Evolutionary conservation across 30 jellyfish, hydroid and myxozoan genomes (phyloP).

Genomic region (Hydractinia echinata): DNA sequence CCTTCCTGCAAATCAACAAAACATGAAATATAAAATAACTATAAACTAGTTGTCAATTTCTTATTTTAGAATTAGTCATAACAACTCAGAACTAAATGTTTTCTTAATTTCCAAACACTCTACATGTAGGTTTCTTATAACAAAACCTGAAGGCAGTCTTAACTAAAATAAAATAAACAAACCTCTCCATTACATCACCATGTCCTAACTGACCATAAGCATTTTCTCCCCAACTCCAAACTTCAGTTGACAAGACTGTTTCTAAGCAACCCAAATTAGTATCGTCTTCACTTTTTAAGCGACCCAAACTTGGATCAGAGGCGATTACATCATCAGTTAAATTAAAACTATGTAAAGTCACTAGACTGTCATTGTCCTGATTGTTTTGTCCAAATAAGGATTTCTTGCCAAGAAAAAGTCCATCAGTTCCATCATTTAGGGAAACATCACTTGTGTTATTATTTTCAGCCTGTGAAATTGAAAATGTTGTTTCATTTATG

Average conservation of each 20-base stretch:
- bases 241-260: conserved; percentile 41
- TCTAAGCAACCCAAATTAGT: not conserved
- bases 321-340: not conserved
- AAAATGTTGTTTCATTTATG: too few species aligned
- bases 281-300: not conserved
- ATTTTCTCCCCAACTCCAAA: conserved; percentile 97
- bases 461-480: too few species aligned
- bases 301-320: conserved; percentile 4
- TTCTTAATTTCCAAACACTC: too few species aligned
- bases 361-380: not conserved
- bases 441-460: too few species aligned
- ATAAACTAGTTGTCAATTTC: too few species aligned
- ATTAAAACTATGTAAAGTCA: not conserved
- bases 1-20: too few species aligned
- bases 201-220: conserved; percentile 87
- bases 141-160: too few species aligned
- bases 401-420: conserved; percentile 23
- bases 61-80: too few species aligned
- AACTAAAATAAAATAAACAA: not conserved
- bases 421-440: not conserved
- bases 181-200: conserved; percentile 42
- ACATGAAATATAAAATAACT: too few species aligned
- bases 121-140: too few species aligned
- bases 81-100: too few species aligned
- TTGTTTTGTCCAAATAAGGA: conserved; percentile 13